A percentile compares a stretch with the other conserved stretches of the same genome.
Conservation (phyloP, 2,113 vertebrate species). For the Periophthalmodon schlosseri region DNA sequence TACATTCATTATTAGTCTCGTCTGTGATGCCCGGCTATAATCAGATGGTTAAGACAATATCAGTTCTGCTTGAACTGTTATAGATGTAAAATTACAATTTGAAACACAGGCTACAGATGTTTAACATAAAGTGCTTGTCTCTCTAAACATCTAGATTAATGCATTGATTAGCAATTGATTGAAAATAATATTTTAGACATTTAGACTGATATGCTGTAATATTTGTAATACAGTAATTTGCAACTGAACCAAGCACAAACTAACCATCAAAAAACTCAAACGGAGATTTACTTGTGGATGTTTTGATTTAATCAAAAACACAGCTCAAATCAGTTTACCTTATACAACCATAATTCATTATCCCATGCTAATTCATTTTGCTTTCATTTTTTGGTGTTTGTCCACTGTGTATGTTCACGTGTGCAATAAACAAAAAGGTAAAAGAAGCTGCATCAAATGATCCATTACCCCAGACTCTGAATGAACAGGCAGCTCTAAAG, state of each 20-base stretch:
- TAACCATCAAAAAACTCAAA: neutral
- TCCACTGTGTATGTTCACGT: conserved; percentile 38
- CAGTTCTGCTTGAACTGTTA: too few species aligned
- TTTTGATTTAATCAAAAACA: neutral
- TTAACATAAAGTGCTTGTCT: too few species aligned
- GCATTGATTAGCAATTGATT: too few species aligned
- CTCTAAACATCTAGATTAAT: too few species aligned
- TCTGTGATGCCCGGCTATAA: too few species aligned
- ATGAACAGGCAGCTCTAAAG: conserved; percentile 55
- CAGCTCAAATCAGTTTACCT: neutral
- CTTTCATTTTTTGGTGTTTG: conserved; percentile 37
- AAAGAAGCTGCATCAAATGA: conserved; percentile 52
- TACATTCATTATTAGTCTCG: too few species aligned
- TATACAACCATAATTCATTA: conserved; percentile 9
- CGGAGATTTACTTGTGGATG: neutral
- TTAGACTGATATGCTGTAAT: too few species aligned
- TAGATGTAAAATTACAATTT: too few species aligned
- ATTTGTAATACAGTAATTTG: neutral
- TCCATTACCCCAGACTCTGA: conserved; percentile 24
- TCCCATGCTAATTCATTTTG: conserved; percentile 25
- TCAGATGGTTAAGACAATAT: too few species aligned
- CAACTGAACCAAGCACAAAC: neutral
- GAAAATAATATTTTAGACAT: too few species aligned
- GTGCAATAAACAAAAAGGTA: conserved; percentile 53
- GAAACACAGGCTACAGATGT: too few species aligned